Percentiles rank a stretch among this genome's conserved stretches.
These are phyloP conservation scores for Cenopis cana DNA, from an alignment of 2,888 invertebrate genomes.

Conservation along the genomic window DNA sequence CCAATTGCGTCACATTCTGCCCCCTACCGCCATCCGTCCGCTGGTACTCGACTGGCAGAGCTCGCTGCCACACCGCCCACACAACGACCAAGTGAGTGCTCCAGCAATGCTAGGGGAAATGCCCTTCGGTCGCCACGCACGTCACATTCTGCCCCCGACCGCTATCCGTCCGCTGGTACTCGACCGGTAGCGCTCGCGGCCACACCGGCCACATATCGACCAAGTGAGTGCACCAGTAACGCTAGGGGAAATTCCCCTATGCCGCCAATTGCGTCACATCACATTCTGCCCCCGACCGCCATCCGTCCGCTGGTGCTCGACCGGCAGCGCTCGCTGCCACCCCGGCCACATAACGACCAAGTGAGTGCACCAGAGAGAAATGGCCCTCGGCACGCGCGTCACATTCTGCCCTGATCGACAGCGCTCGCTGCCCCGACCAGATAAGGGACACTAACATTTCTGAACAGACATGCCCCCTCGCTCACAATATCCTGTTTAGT, in stretches of 20 bases:
- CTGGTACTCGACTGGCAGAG: slow-evolving; percentile 94
- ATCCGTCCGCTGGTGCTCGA: slow-evolving; percentile 96
- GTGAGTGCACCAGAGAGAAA: slow-evolving; percentile 49
- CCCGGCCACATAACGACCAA: slow-evolving; percentile 74
- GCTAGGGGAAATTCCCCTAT: no score
- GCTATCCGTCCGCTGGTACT: no score
- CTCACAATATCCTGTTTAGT: no score
- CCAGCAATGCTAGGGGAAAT: no score
- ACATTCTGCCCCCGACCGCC: slow-evolving; percentile 96
- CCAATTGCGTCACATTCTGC: slow-evolving; percentile 94
- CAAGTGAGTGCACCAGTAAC: no score
- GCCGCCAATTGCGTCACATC: slow-evolving; percentile 95
- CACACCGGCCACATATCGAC: no score
- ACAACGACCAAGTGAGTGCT: slow-evolving; percentile 64
- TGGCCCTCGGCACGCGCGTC: no score
- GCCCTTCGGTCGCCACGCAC: no score
- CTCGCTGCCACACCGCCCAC: slow-evolving; percentile 86
- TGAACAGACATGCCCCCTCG: background rate
- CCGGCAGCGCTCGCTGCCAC: slow-evolving; percentile 90
- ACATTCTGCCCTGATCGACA: no score
- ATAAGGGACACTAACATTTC: background rate
- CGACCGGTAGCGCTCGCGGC: no score
- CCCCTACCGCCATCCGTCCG: slow-evolving; percentile 96
- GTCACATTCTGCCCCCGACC: no score
- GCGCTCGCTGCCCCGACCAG: no score